A percentile compares a stretch with the other conserved stretches of the same genome.
These are phyloP conservation scores for Patella caerulea DNA, from an alignment of 2,888 invertebrate species.

Conservation along the genomic window DNA sequence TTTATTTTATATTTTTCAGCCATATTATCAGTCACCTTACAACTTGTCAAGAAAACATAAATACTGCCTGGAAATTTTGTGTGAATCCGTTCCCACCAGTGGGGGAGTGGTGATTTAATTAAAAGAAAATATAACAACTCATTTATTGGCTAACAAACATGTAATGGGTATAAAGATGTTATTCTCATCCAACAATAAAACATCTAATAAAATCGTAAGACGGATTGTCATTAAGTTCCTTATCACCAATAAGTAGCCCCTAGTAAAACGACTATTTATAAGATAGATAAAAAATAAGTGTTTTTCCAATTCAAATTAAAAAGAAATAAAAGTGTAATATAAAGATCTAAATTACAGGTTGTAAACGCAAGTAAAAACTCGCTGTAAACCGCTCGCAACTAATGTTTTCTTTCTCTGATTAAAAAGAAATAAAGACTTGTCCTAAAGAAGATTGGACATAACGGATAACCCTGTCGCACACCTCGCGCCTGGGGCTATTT, in stretches of 20 bases:
- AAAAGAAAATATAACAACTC: background rate
- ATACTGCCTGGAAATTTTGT: no score
- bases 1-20: no score
- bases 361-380: background rate
- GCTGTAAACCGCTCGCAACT: background rate
- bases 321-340: constrained; percentile 3
- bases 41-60: no score
- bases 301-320: constrained; percentile 1
- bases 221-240: no score
- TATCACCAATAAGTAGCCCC: no score
- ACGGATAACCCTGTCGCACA: background rate
- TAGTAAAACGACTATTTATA: no score
- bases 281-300: background rate
- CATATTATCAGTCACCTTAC: no score
- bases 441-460: background rate
- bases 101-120: constrained; percentile 1
- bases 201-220: no score
- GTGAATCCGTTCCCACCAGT: background rate
- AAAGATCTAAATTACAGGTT: background rate
- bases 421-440: background rate
- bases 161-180: no score
- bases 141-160: no score
- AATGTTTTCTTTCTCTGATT: constrained; percentile 7
- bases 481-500: background rate
- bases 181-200: no score